Percentiles rank a stretch among this genome's conserved stretches.
Evolutionary conservation across 1,140 invertebrate species (phyloP).

Genomic region (Saccostrea cuccullata): DNA sequence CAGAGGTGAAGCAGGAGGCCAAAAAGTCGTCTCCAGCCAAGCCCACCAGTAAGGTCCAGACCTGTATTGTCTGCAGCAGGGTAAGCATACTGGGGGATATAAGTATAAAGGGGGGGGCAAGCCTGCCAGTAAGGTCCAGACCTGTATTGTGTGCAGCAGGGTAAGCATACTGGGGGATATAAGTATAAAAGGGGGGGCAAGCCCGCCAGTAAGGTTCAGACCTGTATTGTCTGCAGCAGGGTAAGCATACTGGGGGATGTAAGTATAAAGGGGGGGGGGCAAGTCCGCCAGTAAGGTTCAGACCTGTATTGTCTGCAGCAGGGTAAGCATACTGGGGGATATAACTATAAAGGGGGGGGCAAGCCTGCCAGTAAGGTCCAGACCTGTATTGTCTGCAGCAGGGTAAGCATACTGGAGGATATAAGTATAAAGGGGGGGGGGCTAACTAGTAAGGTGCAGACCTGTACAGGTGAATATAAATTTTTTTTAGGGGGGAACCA

Average conservation of each 20-base stretch:
- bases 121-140: too few species aligned
- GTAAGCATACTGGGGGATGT: conserved; percentile 47
- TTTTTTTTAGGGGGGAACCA: too few species aligned
- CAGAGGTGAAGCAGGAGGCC: conserved; percentile 38
- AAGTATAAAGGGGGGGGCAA: too few species aligned
- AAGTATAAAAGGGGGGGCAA: too few species aligned
- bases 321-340: conserved; percentile 56
- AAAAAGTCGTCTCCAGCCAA: conserved; percentile 41
- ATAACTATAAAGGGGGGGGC: too few species aligned
- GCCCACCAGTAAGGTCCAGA: conserved; percentile 62
- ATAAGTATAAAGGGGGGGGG: too few species aligned
- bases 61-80: conserved; percentile 74
- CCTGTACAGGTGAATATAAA: too few species aligned
- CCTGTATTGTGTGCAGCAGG: conserved; percentile 74
- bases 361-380: conserved; percentile 62
- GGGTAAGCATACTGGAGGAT: conserved; percentile 56
- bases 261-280: too few species aligned
- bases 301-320: conserved; percentile 74
- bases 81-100: conserved; percentile 48
- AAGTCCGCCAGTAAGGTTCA: conserved; percentile 61
- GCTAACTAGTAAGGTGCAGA: too few species aligned
- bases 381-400: conserved; percentile 74
- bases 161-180: conserved; percentile 48
- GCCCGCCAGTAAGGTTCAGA: conserved; percentile 62
- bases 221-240: conserved; percentile 74